These are phyloP conservation scores for Tetranychus cinnabarinus DNA, from an alignment of 1,140 invertebrate species.

Conservation along the genomic window DNA sequence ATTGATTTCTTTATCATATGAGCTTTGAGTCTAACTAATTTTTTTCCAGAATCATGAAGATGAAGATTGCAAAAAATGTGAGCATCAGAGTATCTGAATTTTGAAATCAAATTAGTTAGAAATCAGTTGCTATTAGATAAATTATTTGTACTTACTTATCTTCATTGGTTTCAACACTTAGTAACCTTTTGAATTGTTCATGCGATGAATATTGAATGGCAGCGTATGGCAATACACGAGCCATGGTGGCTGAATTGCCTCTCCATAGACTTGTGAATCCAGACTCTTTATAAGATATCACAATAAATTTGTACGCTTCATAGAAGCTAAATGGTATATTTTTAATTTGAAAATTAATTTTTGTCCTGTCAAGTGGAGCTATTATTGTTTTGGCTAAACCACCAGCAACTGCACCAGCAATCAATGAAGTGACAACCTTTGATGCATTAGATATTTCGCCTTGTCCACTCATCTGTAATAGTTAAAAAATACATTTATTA, in stretches of 20 bases:
- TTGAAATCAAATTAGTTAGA: not conserved
- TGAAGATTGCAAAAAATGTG: not conserved
- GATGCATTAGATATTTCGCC: not conserved
- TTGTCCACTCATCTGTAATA: not conserved
- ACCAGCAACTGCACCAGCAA: conserved; percentile 64
- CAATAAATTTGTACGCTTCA: conserved; percentile 52
- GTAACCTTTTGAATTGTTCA: conserved; percentile 74
- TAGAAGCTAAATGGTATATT: conserved; percentile 50
- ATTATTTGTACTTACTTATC: conserved; percentile 6
- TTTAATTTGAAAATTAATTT: conserved; percentile 80
- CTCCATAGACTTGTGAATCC: conserved; percentile 65
- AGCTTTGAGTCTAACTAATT: too few species aligned
- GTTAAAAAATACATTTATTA: too few species aligned
- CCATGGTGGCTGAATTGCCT: conserved; percentile 94
- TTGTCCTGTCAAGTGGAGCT: conserved; percentile 84
- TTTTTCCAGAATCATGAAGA: too few species aligned
- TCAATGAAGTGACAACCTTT: conserved; percentile 15
- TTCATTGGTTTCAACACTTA: conserved; percentile 34
- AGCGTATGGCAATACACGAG: conserved; percentile 82
- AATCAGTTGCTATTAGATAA: not conserved
- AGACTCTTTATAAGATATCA: conserved; percentile 15
- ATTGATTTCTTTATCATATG: too few species aligned
- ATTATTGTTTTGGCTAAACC: conserved; percentile 84
- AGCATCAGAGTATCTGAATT: too few species aligned
- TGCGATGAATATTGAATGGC: conserved; percentile 90